Evolutionary conservation across 2,888 invertebrate genomes (phyloP), one percentile per base, ranked within the genome.

Genomic region (Xiphydria camelus): DNA sequence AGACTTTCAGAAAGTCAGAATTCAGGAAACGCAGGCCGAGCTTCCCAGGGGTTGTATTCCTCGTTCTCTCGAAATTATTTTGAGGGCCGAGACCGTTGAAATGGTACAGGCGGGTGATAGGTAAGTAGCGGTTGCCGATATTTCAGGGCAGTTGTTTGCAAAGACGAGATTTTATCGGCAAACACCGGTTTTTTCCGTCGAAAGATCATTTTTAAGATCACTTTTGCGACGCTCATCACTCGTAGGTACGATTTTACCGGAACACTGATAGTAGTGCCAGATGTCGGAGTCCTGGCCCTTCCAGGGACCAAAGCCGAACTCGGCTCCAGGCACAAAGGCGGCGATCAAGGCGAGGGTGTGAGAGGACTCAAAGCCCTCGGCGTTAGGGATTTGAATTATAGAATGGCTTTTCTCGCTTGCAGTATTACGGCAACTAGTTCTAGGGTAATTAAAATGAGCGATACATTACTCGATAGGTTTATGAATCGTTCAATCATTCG

Each of bases 1-100:
- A 1, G 99, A 99, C 77, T 99, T 99, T 74, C 99, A 99, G 79
- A 99, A 98, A 80, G 88, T 95, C 2, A 83, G 97, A 42, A 90
- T 99, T 55, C 99, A 99, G 75, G 99, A 99, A 78, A 94, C 94
- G 0, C 99, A 99, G 76, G 87, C 94, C 0, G 99, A 99, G 74
- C 77, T 99, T 21, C 99, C 99, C 0, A 79, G 97, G 33, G 99
- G 99, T 3, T 92, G 94, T 66, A 96, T 99, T 63, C 99, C 99
- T 0, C 82, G 99, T 25, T 94, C 94, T 47, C 84, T 99, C 31
- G 99, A 99, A 77, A 84, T 99, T 22, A 88, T 99, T 59, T 78
- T 99, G 39, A 81, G 98, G 55, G 95, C 94, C 1, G 99, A 99
- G 77, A 87, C 91, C 61, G 99, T 99, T 0, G 99, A 99, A 77